Evolutionary conservation across 2,113 vertebrate species (phyloP), one percentile per base, ranked within the genome.

Genomic region (Phasianus colchicus): DNA sequence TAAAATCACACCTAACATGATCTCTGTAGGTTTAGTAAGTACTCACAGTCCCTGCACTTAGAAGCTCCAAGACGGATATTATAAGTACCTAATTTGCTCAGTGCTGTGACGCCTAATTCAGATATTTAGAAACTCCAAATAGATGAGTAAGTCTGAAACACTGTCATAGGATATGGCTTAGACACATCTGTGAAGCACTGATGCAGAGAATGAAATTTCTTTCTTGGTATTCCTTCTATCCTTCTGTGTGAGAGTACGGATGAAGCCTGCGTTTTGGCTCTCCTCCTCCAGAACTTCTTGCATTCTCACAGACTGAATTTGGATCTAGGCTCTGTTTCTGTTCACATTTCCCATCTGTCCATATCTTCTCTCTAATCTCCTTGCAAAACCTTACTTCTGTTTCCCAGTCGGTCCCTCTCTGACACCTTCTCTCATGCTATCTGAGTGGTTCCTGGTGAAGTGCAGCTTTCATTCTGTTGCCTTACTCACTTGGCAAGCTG

Each of bases 331-430:
- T 93, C 83, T 83, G 6, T 91, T 94, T 88, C 75, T 91, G 17
- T 86, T 96, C 93, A 30, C 30, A 77, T 83, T 92, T 83, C 85
- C 95, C 93, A 96, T 96, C 90, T 96, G 90, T 80, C 86, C 29
- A 18, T 90, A 64, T 77, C 83, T 91, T 91, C 72, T 43, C 19
- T 73, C 55, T 80, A 70, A 91, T 90, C 64, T 91, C 36, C 40
- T 88, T 83, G 55, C 67, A 93, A 77, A 94, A 55, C 24, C 16
- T 25, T 55, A 2, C 75, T 96, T 88, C 83, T 90, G 16, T 74
- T 90, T 86, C 72, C 79, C 85, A 91, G 72, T 9, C 5, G 2
- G 40, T 95, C 27, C 83, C 78, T 64, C 45, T 77, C 40, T 88
- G 85, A 77, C 82, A 66, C 60, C 21, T 65, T 75, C 45, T 82